Conservation (phyloP, 2,888 invertebrate species). For the Pristionchus entomophagus region DNA sequence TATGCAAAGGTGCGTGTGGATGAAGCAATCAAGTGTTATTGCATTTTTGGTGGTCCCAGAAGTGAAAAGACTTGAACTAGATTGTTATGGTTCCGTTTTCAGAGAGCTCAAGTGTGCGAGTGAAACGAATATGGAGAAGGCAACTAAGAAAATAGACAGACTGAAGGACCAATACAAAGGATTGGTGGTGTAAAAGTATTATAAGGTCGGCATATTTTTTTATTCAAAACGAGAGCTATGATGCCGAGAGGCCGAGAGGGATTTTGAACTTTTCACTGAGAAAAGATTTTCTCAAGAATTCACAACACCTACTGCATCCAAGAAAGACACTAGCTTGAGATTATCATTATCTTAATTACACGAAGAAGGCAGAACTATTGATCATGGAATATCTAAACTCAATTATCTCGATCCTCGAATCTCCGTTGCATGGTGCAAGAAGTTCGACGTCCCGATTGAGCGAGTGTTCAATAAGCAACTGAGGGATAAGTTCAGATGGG, state of each 20-base stretch:
- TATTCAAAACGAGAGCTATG: no score
- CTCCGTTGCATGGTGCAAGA: conserved; percentile 99
- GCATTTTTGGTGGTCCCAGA: no score
- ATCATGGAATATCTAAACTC: conserved; percentile 96
- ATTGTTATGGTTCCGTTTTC: no score
- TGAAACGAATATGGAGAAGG: conserved; percentile 78
- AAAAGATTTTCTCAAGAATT: no score
- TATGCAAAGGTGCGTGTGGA: conserved; percentile 80
- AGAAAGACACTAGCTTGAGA: no score
- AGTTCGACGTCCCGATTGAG: conserved; percentile 94
- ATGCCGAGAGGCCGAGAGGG: no score
- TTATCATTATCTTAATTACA: conserved; percentile 62
- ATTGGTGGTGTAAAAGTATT: conserved; percentile 94
- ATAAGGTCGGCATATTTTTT: conserved; percentile 80
- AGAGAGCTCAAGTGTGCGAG: conserved; percentile 87
- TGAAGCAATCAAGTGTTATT: no score
- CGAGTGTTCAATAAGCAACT: conserved; percentile 99
- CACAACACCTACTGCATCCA: no score
- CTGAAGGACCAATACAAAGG: conserved; percentile 93
- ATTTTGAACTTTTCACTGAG: no score
- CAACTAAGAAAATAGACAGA: conserved; percentile 88
- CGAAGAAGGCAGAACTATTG: conserved; percentile 99
- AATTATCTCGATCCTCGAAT: conserved; percentile 99
- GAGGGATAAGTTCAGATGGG: conserved; percentile 98
- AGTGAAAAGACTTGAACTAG: neutral